Conservation (phyloP, 2,888 invertebrate genomes). For the Platypus cylindrus region DNA sequence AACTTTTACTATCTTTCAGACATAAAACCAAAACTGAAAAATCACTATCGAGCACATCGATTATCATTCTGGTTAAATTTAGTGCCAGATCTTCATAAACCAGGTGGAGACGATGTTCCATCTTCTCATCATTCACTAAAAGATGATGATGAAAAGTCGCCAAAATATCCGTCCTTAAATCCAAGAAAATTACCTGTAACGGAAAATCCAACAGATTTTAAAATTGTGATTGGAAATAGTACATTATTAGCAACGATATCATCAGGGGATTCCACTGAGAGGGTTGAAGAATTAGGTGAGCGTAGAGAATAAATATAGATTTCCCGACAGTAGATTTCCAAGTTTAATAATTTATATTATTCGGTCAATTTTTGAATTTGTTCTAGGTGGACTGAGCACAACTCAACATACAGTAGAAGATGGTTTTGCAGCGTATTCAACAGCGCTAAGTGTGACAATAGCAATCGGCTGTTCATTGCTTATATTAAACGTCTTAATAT, state of each 20-base stretch:
- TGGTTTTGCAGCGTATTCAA: constrained; percentile 81
- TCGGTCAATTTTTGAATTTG: not conserved
- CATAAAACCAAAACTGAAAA: constrained; percentile 78
- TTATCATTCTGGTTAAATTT: constrained; percentile 91
- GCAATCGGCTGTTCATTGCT: constrained; percentile 88
- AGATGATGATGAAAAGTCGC: constrained; percentile 44
- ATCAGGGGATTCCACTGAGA: constrained; percentile 31
- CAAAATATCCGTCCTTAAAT: constrained; percentile 41
- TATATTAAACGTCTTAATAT: constrained; percentile 84
- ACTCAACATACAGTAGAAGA: constrained; percentile 57
- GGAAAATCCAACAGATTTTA: constrained; percentile 21
- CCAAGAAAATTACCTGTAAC: constrained; percentile 40
- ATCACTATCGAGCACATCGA: constrained; percentile 86
- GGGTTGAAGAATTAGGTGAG: constrained; percentile 37
- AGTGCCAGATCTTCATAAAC: constrained; percentile 82
- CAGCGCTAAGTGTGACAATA: constrained; percentile 83
- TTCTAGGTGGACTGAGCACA: constrained; percentile 31
- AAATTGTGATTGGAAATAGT: constrained; percentile 30
- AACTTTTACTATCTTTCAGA: too few relatives aligned
- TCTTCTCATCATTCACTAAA: constrained; percentile 73
- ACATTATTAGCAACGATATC: constrained; percentile 23
- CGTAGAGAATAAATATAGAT: not conserved
- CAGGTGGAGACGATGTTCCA: constrained; percentile 77
- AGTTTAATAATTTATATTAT: not conserved
- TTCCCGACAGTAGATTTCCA: not conserved